These are phyloP conservation scores for Megaceryle alcyon DNA, from an alignment of 2,797 vertebrate species.

Conservation along the genomic window DNA sequence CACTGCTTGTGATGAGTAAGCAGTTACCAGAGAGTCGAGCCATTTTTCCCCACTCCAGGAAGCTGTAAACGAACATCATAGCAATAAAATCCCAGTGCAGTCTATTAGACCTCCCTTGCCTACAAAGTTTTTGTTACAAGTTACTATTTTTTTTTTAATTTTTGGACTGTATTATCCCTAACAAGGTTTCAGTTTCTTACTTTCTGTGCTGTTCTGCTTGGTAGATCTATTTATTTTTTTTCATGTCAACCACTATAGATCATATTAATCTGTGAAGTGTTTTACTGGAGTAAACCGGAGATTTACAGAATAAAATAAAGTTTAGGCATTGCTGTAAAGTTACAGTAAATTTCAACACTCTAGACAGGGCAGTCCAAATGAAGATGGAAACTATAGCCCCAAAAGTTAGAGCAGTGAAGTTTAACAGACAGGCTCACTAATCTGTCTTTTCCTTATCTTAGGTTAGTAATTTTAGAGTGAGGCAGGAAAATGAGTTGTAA, in stretches of 20 bases:
- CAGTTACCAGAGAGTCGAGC: not conserved
- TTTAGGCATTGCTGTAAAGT: not conserved
- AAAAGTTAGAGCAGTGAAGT: not conserved
- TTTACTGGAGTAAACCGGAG: not conserved
- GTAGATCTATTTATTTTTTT: not conserved
- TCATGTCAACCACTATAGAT: not conserved
- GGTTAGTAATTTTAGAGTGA: not conserved
- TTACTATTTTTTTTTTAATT: not conserved
- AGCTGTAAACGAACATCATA: not conserved
- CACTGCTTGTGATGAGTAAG: constrained; percentile 51
- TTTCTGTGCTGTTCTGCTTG: not conserved
- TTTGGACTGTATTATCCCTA: not conserved
- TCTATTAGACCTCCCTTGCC: constrained; percentile 15
- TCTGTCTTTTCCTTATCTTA: not conserved
- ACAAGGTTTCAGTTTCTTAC: not conserved
- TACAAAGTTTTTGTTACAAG: not conserved
- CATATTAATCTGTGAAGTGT: not conserved
- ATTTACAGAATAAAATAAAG: not conserved
- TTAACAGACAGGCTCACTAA: not conserved
- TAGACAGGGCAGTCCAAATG: not conserved
- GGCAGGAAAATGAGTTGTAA: not conserved
- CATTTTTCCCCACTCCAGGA: not conserved
- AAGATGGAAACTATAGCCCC: not conserved
- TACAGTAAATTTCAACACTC: not conserved
- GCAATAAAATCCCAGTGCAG: constrained; percentile 40